A percentile compares a stretch with the other conserved stretches of the same genome.
Conservation (phyloP, 2,888 invertebrate species). For the Nomada fucata region DNA sequence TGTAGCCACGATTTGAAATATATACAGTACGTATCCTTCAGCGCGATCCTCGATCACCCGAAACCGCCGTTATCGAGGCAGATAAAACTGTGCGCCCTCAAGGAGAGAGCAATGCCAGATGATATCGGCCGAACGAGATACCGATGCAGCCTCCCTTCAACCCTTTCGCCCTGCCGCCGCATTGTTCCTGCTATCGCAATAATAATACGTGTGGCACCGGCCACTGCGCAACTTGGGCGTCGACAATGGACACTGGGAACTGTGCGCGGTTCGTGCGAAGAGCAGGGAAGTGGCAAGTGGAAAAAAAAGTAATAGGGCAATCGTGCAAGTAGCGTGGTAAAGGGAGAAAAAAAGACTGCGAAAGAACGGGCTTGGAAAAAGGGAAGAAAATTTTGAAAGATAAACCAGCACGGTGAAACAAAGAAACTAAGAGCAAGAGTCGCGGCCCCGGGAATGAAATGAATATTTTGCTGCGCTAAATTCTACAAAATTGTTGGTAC, state of each 20-base stretch:
- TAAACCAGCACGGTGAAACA: too few species aligned
- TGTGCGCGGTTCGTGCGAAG: background rate
- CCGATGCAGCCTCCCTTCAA: constrained; percentile 53
- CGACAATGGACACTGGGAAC: constrained; percentile 10
- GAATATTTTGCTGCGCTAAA: too few species aligned
- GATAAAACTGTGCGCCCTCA: background rate
- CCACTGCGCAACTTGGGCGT: constrained; percentile 56
- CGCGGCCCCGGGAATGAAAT: too few species aligned
- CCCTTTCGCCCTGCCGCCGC: constrained; percentile 24
- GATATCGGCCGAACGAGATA: constrained; percentile 65
- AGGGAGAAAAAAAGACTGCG: background rate
- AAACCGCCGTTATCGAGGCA: background rate
- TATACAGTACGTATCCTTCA: too few species aligned
- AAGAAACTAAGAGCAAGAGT: too few species aligned
- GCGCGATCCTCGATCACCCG: background rate
- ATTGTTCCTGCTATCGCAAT: constrained; percentile 76
- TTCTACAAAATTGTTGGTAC: too few species aligned
- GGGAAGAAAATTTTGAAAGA: background rate
- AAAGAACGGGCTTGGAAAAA: background rate
- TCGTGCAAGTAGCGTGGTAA: too few species aligned
- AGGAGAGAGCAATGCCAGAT: constrained; percentile 11
- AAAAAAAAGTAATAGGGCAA: background rate
- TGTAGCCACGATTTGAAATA: too few species aligned
- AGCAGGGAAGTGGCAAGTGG: background rate
- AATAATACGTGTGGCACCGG: constrained; percentile 69